Conservation (phyloP, 2,888 invertebrate genomes). For the Leucoma salicis region DNA sequence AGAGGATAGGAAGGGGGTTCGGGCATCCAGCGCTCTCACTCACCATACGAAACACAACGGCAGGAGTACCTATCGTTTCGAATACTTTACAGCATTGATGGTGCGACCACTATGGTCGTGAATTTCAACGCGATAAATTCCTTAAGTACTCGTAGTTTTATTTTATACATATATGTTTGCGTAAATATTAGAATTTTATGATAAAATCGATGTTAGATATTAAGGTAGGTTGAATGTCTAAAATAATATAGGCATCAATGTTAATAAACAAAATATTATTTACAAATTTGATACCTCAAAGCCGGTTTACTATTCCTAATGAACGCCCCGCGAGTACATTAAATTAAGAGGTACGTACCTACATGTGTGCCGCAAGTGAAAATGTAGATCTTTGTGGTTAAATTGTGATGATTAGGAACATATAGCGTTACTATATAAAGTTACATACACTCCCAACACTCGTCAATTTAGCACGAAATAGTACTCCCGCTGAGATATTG, state of each 20-base stretch:
- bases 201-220: too few species aligned
- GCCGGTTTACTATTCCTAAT: slow-evolving; percentile 72
- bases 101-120: too few species aligned
- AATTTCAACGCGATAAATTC: too few species aligned
- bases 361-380: slow-evolving; percentile 33
- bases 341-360: slow-evolving; percentile 25
- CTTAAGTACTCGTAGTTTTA: too few species aligned
- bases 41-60: too few species aligned
- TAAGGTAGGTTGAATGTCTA: too few species aligned
- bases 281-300: slow-evolving; percentile 61
- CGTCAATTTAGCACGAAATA: slow-evolving; percentile 32
- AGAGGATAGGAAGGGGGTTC: too few species aligned
- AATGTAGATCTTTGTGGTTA: slow-evolving; percentile 51
- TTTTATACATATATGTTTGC: too few species aligned
- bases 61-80: too few species aligned
- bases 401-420: slow-evolving; percentile 54
- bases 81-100: too few species aligned
- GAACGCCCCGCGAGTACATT: slow-evolving; percentile 50
- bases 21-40: too few species aligned
- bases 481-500: slow-evolving; percentile 22
- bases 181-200: too few species aligned
- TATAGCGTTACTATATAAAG: slow-evolving; percentile 43
- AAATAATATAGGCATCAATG: neutral
- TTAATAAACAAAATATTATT: slow-evolving; percentile 33
- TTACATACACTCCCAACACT: slow-evolving; percentile 37